Conservation (phyloP, 53 echinoderm and acorn worm species). For the Luidia sarsii region DNA sequence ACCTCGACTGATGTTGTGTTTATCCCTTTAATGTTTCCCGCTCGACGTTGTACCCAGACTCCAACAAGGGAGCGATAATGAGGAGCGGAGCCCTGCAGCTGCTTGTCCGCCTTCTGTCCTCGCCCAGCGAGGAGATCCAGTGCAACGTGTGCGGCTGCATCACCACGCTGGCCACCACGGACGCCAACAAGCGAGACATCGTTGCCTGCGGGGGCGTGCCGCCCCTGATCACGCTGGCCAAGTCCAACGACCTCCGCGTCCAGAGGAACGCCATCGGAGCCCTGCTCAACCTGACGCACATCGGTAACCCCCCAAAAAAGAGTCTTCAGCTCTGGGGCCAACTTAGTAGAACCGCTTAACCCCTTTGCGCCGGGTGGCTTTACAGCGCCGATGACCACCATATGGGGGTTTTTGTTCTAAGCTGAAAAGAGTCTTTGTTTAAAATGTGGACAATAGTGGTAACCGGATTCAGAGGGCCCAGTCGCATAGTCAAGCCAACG, state of each 20-base stretch:
- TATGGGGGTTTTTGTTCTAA: too few relatives aligned
- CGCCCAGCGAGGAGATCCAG: conserved; percentile 74
- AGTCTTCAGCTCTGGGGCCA: too few relatives aligned
- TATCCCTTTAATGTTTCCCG: too few relatives aligned
- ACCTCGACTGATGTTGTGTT: too few relatives aligned
- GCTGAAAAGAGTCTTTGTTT: too few relatives aligned
- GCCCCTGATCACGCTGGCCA: conserved; percentile 76
- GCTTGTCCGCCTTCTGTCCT: conserved; percentile 44
- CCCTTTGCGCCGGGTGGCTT: too few relatives aligned
- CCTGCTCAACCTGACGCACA: conserved; percentile 92
- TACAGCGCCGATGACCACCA: too few relatives aligned
- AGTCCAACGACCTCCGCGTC: conserved; percentile 76
- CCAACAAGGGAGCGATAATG: conserved; percentile 82
- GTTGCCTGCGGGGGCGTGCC: conserved; percentile 76
- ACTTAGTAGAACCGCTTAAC: too few relatives aligned
- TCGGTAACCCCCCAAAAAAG: conserved; percentile 76
- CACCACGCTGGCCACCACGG: conserved; percentile 90
- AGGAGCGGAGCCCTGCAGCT: conserved; percentile 71
- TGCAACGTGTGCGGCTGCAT: conserved; percentile 94
- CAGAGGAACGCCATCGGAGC: conserved; percentile 93
- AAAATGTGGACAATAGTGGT: too few relatives aligned
- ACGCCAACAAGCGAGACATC: conserved; percentile 85
- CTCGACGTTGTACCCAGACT: conserved; percentile 48
- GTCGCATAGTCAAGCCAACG: too few relatives aligned
- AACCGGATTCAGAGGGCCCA: too few relatives aligned